Evolutionary conservation across 35 echinoderm and acorn worm genomes (phyloP).

Genomic region (Heliocidaris erythrogramma): DNA sequence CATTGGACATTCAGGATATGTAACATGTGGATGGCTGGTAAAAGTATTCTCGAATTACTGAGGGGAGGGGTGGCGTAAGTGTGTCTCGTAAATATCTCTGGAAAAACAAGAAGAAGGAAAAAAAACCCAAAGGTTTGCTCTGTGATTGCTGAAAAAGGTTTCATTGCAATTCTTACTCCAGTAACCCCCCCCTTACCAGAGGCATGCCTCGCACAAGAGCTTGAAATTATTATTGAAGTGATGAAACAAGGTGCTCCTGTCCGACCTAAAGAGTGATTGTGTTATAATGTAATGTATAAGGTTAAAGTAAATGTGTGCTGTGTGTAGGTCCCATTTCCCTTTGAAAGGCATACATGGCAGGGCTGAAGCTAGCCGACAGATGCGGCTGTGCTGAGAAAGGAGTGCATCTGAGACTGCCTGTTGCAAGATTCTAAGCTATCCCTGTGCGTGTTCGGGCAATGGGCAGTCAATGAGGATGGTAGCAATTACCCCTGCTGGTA

Average conservation of each 20-base stretch:
- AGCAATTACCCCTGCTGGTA: slow-evolving; percentile 40
- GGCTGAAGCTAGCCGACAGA: slow-evolving; percentile 32
- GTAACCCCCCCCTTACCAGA: too few relatives aligned
- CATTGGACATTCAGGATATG: too few relatives aligned
- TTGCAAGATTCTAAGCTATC: slow-evolving; percentile 7
- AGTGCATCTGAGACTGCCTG: slow-evolving; percentile 66
- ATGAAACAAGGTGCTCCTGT: neutral
- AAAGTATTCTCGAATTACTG: too few relatives aligned
- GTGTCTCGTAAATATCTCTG: too few relatives aligned
- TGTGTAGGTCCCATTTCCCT: slow-evolving; percentile 27
- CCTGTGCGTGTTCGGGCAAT: neutral
- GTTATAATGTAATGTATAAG: neutral
- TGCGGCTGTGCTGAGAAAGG: slow-evolving; percentile 53
- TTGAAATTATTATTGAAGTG: neutral
- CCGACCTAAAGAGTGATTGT: neutral
- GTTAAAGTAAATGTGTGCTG: slow-evolving; percentile 32
- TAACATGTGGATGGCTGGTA: too few relatives aligned
- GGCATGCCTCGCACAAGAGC: too few relatives aligned
- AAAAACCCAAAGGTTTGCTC: too few relatives aligned
- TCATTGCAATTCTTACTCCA: neutral
- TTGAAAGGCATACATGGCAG: slow-evolving; percentile 29
- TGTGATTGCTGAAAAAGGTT: too few relatives aligned
- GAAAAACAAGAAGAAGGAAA: too few relatives aligned
- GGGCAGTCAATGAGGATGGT: slow-evolving; percentile 49
- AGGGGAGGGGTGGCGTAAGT: too few relatives aligned